Conservation (phyloP, 2,888 invertebrate genomes). For the Eumacrocentrus americanus region DNA sequence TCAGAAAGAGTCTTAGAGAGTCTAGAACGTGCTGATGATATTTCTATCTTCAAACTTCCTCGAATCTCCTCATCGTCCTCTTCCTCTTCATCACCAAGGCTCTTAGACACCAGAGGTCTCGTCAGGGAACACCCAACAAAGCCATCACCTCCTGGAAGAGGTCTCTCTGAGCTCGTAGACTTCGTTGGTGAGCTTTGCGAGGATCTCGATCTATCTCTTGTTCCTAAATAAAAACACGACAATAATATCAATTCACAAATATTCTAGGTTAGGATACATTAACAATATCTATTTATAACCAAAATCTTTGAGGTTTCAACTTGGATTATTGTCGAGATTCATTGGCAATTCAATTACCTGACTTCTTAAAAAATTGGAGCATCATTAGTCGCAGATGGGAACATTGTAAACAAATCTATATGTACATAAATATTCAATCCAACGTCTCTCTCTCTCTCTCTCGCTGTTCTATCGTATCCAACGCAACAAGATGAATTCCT, state of each 20-base stretch:
- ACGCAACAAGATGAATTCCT: no score
- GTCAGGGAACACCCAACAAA: conserved; percentile 34
- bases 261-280: conserved; percentile 1
- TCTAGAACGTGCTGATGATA: conserved; percentile 66
- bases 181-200: conserved; percentile 43
- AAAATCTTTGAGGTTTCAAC: no score
- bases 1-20: conserved; percentile 78
- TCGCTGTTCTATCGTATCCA: no score
- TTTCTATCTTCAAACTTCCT: conserved; percentile 36
- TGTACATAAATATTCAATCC: conserved; percentile 13
- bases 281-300: background rate
- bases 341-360: no score
- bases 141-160: conserved; percentile 30
- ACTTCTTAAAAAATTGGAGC: conserved; percentile 81
- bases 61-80: conserved; percentile 41
- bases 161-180: conserved; percentile 40
- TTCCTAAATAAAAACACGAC: no score
- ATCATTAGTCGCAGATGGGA: conserved; percentile 63
- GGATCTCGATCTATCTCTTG: conserved; percentile 47
- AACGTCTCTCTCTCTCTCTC: background rate
- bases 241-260: no score
- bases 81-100: conserved; percentile 57
- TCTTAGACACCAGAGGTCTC: conserved; percentile 42
- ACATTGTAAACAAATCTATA: conserved; percentile 50
- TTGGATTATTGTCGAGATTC: no score